phyloP scores from a whole-genome alignment of 2,113 vertebrate species.

The Carassius auratus region DNA sequence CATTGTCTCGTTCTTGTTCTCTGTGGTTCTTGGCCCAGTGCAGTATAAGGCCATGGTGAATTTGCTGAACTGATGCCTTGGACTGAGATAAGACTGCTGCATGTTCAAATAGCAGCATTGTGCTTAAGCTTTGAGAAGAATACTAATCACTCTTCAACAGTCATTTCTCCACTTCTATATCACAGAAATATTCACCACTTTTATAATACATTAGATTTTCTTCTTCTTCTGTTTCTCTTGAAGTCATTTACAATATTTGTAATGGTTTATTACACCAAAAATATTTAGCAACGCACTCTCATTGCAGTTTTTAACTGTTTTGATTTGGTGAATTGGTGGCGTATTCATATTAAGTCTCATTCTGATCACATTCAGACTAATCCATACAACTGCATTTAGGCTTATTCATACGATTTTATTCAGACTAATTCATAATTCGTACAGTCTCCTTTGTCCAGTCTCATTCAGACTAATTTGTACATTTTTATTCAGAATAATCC shows the following conservation, averaged over 20 bases:
- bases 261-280: neutral
- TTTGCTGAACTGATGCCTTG: constrained; percentile 62
- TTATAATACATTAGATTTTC: too few species aligned
- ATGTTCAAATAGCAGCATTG: constrained; percentile 56
- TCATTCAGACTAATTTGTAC: too few species aligned
- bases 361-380: neutral
- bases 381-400: accelerated
- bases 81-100: constrained; percentile 67
- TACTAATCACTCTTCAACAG: neutral
- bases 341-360: neutral
- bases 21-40: constrained; percentile 27
- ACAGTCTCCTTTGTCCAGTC: too few species aligned
- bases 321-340: neutral
- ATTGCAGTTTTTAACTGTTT: too few species aligned
- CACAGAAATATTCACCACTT: neutral
- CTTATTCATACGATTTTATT: too few species aligned
- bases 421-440: too few species aligned
- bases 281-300: neutral
- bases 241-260: neutral
- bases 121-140: neutral
- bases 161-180: neutral
- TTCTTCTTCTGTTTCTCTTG: neutral
- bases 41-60: constrained; percentile 64
- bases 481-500: neutral
- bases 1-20: constrained; percentile 62